phyloP scores from a whole-genome alignment of 2,888 invertebrate genomes.

The Mystacides longicornis region DNA sequence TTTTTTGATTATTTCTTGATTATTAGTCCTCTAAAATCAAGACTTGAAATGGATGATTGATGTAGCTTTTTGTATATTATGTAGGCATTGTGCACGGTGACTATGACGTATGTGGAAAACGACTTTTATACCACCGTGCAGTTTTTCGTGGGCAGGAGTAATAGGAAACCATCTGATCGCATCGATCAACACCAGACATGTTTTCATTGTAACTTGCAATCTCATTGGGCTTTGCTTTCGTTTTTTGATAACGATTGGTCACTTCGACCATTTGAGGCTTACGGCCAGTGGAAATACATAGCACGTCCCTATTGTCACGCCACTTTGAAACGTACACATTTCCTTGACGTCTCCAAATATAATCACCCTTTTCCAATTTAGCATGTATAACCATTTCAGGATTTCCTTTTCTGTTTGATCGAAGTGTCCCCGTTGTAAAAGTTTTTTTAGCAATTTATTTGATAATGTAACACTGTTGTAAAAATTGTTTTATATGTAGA shows the following conservation, averaged over 20 bases:
- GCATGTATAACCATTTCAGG: neutral
- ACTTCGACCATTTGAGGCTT: neutral
- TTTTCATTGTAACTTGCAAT: neutral
- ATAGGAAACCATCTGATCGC: neutral
- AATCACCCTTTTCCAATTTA: neutral
- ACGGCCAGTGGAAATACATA: neutral
- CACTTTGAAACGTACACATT: neutral
- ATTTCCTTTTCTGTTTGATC: neutral
- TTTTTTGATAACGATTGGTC: neutral
- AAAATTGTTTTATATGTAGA: no score
- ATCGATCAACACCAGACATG: neutral
- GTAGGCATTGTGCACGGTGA: neutral
- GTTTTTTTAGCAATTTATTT: no score
- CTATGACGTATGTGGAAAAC: no score
- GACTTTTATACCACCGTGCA: neutral
- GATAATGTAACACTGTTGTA: no score
- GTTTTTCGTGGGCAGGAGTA: neutral
- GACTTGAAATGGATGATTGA: no score
- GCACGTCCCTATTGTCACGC: neutral
- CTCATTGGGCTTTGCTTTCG: neutral
- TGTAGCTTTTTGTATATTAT: neutral
- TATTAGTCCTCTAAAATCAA: no score
- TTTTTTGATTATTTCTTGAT: no score
- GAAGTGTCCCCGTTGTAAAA: neutral
- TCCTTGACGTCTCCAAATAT: neutral